phyloP scores from a whole-genome alignment of 2,797 vertebrate genomes.

The Acrossocheilus fasciatus region DNA sequence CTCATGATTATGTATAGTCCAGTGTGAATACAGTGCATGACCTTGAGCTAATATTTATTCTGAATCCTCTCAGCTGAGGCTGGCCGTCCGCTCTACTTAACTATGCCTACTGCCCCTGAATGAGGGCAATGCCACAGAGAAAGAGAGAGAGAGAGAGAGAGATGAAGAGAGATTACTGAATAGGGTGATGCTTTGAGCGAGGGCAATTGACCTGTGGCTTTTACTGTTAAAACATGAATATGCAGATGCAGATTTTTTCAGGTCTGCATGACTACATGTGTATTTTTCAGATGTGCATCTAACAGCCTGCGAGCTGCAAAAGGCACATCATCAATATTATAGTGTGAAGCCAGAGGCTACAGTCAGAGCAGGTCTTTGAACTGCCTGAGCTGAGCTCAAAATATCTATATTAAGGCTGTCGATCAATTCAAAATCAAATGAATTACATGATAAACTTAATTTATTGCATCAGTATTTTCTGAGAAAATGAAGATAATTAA shows the following conservation, averaged over 20 bases:
- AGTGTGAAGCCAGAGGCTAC: background rate
- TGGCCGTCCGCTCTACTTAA: slow-evolving; percentile 59
- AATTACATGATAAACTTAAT: background rate
- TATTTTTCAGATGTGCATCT: slow-evolving; percentile 13
- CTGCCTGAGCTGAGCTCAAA: background rate
- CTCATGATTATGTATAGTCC: slow-evolving; percentile 72
- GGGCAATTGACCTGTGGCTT: background rate
- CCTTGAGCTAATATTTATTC: slow-evolving; percentile 80
- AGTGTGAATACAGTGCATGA: slow-evolving; percentile 68
- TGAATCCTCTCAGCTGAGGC: slow-evolving; percentile 54
- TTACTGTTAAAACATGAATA: slow-evolving; percentile 16
- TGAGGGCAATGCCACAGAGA: slow-evolving; percentile 56
- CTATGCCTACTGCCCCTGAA: slow-evolving; percentile 63
- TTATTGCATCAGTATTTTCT: background rate
- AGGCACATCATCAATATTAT: slow-evolving; percentile 10
- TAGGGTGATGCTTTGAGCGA: background rate
- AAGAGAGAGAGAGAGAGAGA: slow-evolving; percentile 21
- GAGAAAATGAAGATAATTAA: background rate
- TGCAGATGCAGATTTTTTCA: background rate
- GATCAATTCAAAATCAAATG: background rate
- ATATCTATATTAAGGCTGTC: background rate
- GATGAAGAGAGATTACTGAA: background rate
- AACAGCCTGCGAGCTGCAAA: background rate
- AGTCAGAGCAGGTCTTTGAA: background rate
- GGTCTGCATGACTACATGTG: slow-evolving; percentile 4